Evolutionary conservation across 2,113 vertebrate genomes (phyloP).

Genomic region (Rhadina sibilatrix): DNA sequence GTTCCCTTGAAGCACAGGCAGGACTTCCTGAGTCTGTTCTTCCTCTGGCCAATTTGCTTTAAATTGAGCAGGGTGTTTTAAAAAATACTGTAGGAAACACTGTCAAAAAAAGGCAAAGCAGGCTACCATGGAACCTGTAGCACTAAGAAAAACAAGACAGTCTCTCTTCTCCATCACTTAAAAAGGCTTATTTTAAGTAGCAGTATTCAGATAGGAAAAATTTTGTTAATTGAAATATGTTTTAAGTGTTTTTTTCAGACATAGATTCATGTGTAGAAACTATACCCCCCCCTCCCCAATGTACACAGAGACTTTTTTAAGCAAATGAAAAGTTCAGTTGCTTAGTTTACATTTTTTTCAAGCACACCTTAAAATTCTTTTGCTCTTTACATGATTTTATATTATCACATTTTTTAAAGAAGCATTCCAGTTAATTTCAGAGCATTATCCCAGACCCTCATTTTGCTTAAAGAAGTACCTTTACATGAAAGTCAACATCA

Average conservation of each 20-base stretch:
- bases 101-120: not conserved
- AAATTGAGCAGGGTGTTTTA: not conserved
- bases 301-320: not conserved
- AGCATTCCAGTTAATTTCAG: not conserved
- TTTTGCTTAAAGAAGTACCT: not conserved
- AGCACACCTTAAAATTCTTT: not conserved
- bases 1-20: not conserved
- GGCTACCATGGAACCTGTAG: not conserved
- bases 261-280: not conserved
- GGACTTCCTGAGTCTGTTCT: not conserved
- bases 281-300: accelerated
- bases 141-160: not conserved
- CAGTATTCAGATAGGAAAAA: not conserved
- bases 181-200: not conserved
- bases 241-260: not conserved
- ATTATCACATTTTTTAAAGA: not conserved
- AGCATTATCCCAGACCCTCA: not conserved
- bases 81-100: not conserved
- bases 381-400: not conserved
- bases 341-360: not conserved
- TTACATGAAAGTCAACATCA: not conserved
- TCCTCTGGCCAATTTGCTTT: not conserved
- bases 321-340: not conserved
- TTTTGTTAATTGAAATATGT: not conserved
- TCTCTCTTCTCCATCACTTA: not conserved